Evolutionary conservation across 2,797 vertebrate species (phyloP).

Genomic region (Lindbergichthys nudifrons): DNA sequence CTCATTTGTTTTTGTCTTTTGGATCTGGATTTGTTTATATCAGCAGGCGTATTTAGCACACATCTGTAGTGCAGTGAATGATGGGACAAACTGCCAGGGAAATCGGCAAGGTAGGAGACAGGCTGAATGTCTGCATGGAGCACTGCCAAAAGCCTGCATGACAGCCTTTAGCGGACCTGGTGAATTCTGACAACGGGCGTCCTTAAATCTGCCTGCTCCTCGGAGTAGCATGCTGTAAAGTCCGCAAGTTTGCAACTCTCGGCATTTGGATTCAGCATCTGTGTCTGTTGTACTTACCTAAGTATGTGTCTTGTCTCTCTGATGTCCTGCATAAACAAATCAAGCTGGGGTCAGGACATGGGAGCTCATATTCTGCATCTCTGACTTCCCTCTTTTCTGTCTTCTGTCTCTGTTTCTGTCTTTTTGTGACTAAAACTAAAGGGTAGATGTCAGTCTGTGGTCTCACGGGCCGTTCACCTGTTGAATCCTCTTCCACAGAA

Average conservation of each 20-base stretch:
- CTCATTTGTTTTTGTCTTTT: conserved; percentile 48
- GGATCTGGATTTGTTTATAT: conserved; percentile 66
- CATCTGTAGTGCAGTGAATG: conserved; percentile 72
- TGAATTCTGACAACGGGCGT: conserved; percentile 36
- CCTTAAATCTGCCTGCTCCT: conserved; percentile 39
- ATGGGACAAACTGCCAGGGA: conserved; percentile 61
- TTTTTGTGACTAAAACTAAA: conserved; percentile 16
- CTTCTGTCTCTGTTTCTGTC: neutral
- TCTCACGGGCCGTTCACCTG: neutral
- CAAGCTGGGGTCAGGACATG: conserved; percentile 8
- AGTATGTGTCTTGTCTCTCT: conserved; percentile 38
- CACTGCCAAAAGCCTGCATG: conserved; percentile 66
- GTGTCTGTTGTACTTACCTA: conserved; percentile 38
- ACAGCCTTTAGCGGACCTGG: conserved; percentile 46
- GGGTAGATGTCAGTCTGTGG: neutral
- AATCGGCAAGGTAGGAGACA: conserved; percentile 70
- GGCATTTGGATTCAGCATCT: conserved; percentile 60
- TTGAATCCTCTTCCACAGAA: neutral
- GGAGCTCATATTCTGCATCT: conserved; percentile 36
- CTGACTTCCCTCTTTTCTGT: conserved; percentile 2
- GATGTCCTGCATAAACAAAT: conserved; percentile 35
- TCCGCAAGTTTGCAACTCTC: conserved; percentile 48
- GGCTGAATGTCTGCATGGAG: conserved; percentile 70
- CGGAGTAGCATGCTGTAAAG: conserved; percentile 59
- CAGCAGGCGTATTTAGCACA: conserved; percentile 71